Evolutionary conservation across 1,140 invertebrate species (phyloP).

Genomic region (Tetragnatha versicolor): DNA sequence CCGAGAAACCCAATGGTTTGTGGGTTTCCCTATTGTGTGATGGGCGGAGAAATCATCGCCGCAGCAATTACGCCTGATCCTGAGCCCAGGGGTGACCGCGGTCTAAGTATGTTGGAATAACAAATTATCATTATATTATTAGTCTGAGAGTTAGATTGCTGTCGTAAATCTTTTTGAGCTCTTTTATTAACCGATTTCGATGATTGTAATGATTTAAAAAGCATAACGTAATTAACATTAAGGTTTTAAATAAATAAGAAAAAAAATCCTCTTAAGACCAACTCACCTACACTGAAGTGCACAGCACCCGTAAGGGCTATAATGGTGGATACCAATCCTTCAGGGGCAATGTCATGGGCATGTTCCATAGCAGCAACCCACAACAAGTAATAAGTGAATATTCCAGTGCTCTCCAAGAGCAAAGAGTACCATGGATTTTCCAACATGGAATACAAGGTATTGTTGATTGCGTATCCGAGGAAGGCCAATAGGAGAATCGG

Average conservation of each 20-base stretch:
- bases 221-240: not conserved
- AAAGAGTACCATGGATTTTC: constrained; percentile 20
- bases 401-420: not conserved
- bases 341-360: constrained; percentile 30
- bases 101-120: too few species aligned
- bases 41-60: too few species aligned
- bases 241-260: not conserved
- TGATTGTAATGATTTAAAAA: too few species aligned
- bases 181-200: too few species aligned
- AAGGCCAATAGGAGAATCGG: constrained; percentile 17
- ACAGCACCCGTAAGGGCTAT: constrained; percentile 24
- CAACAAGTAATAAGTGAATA: constrained; percentile 20
- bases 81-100: too few species aligned
- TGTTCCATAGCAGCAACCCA: constrained; percentile 29
- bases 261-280: not conserved
- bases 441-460: constrained; percentile 17
- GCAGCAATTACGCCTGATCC: too few species aligned
- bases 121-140: not conserved
- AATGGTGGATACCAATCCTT: constrained; percentile 31
- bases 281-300: constrained; percentile 31
- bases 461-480: not conserved
- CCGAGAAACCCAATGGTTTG: too few species aligned
- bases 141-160: not conserved
- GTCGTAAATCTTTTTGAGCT: too few species aligned
- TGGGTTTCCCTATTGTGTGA: too few species aligned